Percentiles rank a stretch among this genome's conserved stretches.
Conservation (phyloP, 2,113 vertebrate species). For the Phylloscopus whistleri region DNA sequence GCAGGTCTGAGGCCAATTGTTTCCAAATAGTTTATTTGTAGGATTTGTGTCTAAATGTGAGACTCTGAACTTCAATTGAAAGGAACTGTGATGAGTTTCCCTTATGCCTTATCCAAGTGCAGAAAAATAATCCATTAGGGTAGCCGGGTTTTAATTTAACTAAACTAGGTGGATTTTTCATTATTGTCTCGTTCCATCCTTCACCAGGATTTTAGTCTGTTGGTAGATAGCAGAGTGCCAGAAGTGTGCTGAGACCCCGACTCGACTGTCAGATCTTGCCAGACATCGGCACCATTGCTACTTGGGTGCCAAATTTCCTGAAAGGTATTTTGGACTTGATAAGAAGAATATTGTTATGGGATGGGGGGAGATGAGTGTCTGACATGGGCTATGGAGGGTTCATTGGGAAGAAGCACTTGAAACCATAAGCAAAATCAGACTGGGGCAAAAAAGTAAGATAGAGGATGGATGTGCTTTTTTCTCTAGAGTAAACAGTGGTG, state of each 20-base stretch:
- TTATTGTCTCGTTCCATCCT: background rate
- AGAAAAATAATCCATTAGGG: background rate
- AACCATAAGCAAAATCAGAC: slow-evolving; percentile 28
- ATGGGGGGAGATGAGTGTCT: slow-evolving; percentile 14
- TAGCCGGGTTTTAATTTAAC: background rate
- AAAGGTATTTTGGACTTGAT: slow-evolving; percentile 61
- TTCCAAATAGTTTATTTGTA: slow-evolving; percentile 4
- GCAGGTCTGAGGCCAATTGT: slow-evolving; percentile 72
- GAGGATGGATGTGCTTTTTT: background rate
- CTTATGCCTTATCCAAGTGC: background rate
- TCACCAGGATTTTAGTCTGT: background rate
- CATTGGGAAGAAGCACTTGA: slow-evolving; percentile 11
- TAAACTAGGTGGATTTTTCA: background rate
- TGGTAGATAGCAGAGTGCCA: background rate
- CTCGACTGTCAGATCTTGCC: background rate
- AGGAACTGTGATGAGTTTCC: background rate
- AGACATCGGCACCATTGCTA: background rate
- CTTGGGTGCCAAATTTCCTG: slow-evolving; percentile 43
- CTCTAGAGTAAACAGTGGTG: background rate
- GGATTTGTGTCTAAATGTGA: slow-evolving; percentile 38
- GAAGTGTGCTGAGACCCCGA: background rate
- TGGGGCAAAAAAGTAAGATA: slow-evolving; percentile 12
- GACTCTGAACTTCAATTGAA: slow-evolving; percentile 29
- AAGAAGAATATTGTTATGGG: slow-evolving; percentile 32
- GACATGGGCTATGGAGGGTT: slow-evolving; percentile 14